Percentiles rank a stretch among this genome's conserved stretches.
These are phyloP conservation scores for Diorhabda carinulata DNA, from an alignment of 1,140 invertebrate species.

Conservation along the genomic window DNA sequence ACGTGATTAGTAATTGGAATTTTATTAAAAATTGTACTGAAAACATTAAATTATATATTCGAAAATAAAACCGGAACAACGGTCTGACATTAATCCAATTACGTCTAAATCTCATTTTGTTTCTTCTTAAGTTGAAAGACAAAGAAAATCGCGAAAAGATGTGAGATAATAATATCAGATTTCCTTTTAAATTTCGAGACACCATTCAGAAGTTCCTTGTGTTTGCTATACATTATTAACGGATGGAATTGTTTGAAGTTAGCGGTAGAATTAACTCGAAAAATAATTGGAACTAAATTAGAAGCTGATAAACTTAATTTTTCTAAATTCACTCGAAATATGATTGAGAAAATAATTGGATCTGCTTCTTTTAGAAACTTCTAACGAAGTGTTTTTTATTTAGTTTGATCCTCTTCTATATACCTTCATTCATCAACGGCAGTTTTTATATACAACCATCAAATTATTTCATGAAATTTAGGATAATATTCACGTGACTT, in stretches of 20 bases:
- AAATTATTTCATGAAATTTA: no score
- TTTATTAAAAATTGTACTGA: background rate
- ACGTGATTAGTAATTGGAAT: background rate
- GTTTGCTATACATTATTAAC: background rate
- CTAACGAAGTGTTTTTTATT: no score
- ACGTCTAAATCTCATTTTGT: background rate
- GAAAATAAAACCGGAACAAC: constrained; percentile 4
- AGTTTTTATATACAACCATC: no score
- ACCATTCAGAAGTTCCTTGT: background rate
- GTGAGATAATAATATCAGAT: constrained; percentile 3
- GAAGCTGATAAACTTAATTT: no score
- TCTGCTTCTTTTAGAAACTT: no score
- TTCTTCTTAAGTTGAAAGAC: constrained; percentile 2
- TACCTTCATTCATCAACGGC: no score
- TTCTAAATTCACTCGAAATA: no score
- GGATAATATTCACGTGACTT: no score
- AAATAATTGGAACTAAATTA: no score
- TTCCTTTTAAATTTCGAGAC: background rate
- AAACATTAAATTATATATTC: background rate
- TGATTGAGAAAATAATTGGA: no score
- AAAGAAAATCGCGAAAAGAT: background rate
- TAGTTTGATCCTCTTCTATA: no score
- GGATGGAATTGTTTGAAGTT: background rate
- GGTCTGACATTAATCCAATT: constrained; percentile 5
- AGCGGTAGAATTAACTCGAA: background rate